phyloP scores from a whole-genome alignment of 2,113 vertebrate species.

The Tachysurus fulvidraco region DNA sequence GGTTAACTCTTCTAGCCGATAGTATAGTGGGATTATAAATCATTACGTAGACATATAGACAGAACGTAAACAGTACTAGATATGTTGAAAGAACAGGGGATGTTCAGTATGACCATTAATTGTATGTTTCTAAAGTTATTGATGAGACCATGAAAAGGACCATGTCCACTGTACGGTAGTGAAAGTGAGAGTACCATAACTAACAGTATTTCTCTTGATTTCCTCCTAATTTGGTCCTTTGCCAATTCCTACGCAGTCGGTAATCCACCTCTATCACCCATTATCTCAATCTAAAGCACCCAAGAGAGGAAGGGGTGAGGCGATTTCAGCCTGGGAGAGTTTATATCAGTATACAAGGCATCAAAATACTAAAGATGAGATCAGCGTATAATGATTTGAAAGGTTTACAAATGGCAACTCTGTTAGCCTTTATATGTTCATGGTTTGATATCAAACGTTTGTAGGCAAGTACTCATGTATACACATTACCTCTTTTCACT shows the following conservation, averaged over 20 bases:
- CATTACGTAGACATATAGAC: not conserved
- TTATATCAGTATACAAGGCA: not conserved
- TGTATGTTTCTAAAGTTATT: not conserved
- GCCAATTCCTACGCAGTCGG: not conserved
- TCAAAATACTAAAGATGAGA: not conserved
- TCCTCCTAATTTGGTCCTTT: not conserved
- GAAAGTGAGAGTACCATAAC: not conserved
- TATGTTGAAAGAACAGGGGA: not conserved
- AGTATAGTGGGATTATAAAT: not conserved
- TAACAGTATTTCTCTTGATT: not conserved
- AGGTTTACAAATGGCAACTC: not conserved
- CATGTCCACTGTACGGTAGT: not conserved
- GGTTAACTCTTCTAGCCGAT: not conserved
- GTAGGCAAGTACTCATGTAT: not conserved
- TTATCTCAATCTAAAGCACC: not conserved
- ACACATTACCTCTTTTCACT: not conserved
- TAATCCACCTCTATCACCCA: not conserved
- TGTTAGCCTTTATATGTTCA: not conserved
- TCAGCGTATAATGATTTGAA: not conserved
- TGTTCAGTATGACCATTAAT: not conserved
- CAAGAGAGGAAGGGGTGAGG: constrained; percentile 5
- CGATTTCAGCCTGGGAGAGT: not conserved
- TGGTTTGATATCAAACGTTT: not conserved
- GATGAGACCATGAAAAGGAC: not conserved
- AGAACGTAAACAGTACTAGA: not conserved